Base-by-base conservation (phyloP, 2,797 vertebrate species). In the Molossus alvarezi region DNA sequence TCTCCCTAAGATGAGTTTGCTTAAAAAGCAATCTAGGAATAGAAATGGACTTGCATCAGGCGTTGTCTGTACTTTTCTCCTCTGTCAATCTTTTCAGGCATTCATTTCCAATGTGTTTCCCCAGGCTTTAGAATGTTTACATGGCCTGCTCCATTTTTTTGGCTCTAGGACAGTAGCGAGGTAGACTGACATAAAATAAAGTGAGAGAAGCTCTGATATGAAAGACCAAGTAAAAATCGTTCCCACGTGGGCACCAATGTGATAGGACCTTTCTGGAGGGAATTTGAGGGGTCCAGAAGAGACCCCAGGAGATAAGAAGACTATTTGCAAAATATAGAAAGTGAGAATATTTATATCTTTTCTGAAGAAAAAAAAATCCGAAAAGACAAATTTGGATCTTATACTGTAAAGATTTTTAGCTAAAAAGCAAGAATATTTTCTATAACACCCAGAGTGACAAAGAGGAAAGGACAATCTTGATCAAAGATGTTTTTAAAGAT, bases 11-110 rank as follows among this genome's bases (percentile, higher is more conserved):
- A 84, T 96, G 48, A 15, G 10, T 83, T 89, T 41, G 18, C 58
- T 88, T 75, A 18, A 65, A 76, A 83, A 90, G 62, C 41, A 89
- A 79, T 67, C 5, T 93, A 93, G 85, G 95, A 79, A 72, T 48
- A 94, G 57, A 94, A 98, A 93, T 72, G 86, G 17, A 95, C 79
- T 41, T 84, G 94, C 25, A 1, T 20, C 90, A 73, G 37, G 33
- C 97, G 67, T 93, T 97, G 72, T 82, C 41, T 88, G 10, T 65
- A 20, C 79, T 72, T 97, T 94, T 95, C 80, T 93, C 95, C 85
- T 92, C 81, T 90, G 33, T 95, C 84, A 95, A 17, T 96, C 97
- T 88, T 97, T 6, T 21, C 55, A 94, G 25, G n/a, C 20, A 51
- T 96, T 96, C 11, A 75, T 13, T 94, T 93, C 93, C 95, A 48